A percentile compares a stretch with the other conserved stretches of the same genome.
Evolutionary conservation across 1,140 invertebrate genomes (phyloP).

Genomic region (Magallana gigas): DNA sequence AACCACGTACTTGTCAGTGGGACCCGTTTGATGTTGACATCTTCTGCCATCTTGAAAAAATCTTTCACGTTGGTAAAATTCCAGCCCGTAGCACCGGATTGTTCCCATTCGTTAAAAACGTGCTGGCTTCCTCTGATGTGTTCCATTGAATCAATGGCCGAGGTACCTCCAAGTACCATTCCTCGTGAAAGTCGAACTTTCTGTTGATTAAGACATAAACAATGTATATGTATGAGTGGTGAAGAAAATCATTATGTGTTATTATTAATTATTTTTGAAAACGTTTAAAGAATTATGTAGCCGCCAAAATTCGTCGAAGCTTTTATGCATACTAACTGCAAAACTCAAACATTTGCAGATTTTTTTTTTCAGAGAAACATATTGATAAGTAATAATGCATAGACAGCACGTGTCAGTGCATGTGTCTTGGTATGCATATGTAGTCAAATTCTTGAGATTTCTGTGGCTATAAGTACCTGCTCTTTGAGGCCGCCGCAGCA

Average conservation of each 20-base stretch:
- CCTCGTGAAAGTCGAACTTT: conserved; percentile 23
- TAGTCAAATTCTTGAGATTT: too few relatives aligned
- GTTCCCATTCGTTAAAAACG: conserved; percentile 19
- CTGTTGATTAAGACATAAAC: background rate
- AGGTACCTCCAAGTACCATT: conserved; percentile 25
- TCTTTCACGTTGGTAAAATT: conserved; percentile 1
- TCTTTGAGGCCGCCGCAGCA: conserved; percentile 33
- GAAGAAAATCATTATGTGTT: too few relatives aligned
- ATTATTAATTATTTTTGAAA: too few relatives aligned
- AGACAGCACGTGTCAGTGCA: too few relatives aligned
- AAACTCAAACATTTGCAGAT: too few relatives aligned
- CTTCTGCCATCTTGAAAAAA: conserved; percentile 28
- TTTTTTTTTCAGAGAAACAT: too few relatives aligned
- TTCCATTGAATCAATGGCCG: conserved; percentile 30
- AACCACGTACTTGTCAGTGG: background rate
- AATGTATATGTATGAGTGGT: too few relatives aligned
- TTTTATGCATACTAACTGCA: too few relatives aligned
- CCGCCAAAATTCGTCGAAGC: too few relatives aligned
- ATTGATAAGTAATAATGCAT: too few relatives aligned
- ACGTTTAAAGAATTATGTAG: too few relatives aligned
- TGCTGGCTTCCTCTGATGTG: conserved; percentile 31
- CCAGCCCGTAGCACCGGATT: background rate
- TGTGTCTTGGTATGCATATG: too few relatives aligned
- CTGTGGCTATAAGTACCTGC: background rate
- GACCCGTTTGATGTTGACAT: conserved; percentile 14